A percentile compares a stretch with the other conserved stretches of the same genome.
Evolutionary conservation across 2,113 vertebrate genomes (phyloP).

Genomic region (Australoheros scitulus): DNA sequence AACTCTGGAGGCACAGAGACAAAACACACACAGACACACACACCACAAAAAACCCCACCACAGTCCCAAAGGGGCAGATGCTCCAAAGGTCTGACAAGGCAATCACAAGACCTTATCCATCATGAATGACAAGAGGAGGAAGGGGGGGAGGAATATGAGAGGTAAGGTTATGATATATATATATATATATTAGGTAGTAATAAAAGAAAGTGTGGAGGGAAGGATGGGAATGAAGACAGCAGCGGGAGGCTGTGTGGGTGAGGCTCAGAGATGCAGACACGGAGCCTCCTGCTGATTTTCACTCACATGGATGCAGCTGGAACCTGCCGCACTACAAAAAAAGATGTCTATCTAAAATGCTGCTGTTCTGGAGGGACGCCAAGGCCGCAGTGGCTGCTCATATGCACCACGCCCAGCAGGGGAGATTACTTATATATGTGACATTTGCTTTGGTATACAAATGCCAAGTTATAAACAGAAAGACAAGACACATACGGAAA

Average conservation of each 20-base stretch:
- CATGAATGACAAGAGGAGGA: slow-evolving; percentile 31
- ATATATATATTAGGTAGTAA: not conserved
- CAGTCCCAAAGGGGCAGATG: slow-evolving; percentile 39
- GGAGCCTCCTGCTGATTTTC: not conserved
- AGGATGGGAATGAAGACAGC: not conserved
- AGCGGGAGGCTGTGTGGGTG: not conserved
- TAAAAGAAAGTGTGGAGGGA: not conserved
- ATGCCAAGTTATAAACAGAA: not conserved
- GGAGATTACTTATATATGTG: not conserved
- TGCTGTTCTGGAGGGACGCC: not conserved
- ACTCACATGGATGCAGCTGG: not conserved
- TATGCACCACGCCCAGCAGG: not conserved
- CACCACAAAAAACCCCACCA: not conserved
- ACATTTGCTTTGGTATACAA: slow-evolving; percentile 24
- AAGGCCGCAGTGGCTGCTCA: accelerated
- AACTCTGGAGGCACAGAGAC: slow-evolving; percentile 16
- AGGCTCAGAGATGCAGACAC: not conserved
- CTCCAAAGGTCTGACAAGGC: slow-evolving; percentile 54
- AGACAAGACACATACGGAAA: not conserved
- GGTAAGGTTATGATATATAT: not conserved
- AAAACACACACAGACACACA: slow-evolving; percentile 29
- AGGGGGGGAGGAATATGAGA: not conserved
- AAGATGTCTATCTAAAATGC: not conserved
- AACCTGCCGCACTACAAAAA: not conserved
- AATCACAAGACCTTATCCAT: slow-evolving; percentile 58